phyloP scores from a whole-genome alignment of 2,797 vertebrate genomes.

The Danionella dracula region DNA sequence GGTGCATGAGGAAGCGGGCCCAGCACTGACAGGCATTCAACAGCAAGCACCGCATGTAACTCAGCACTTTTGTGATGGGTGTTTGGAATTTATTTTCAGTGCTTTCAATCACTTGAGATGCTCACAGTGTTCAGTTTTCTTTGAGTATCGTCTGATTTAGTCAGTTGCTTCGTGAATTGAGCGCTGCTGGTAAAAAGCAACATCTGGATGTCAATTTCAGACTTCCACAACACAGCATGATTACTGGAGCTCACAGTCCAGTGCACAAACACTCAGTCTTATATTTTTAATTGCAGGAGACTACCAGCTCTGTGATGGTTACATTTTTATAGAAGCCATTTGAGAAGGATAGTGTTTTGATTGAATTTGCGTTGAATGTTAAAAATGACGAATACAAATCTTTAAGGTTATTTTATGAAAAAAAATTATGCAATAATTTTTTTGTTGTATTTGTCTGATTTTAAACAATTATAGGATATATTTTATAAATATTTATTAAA shows the following conservation, averaged over 20 bases:
- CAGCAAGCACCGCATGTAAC: slow-evolving; percentile 40
- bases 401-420: too few species aligned
- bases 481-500: too few species aligned
- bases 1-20: background rate
- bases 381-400: too few species aligned
- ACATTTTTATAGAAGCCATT: background rate
- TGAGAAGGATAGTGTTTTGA: too few species aligned
- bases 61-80: slow-evolving; percentile 46
- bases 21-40: background rate
- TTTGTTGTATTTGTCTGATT: too few species aligned
- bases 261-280: background rate
- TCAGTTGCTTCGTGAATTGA: background rate
- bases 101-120: background rate
- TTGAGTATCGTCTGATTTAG: background rate
- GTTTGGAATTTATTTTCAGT: slow-evolving; percentile 3
- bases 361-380: too few species aligned
- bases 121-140: background rate
- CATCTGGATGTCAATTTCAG: slow-evolving; percentile 12
- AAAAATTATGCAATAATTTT: too few species aligned
- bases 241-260: background rate
- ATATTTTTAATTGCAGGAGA: background rate
- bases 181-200: slow-evolving; percentile 2
- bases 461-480: too few species aligned
- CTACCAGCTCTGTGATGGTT: background rate
- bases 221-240: background rate